Evolutionary conservation across 2,113 vertebrate genomes (phyloP).

Genomic region (Felis chaus): DNA sequence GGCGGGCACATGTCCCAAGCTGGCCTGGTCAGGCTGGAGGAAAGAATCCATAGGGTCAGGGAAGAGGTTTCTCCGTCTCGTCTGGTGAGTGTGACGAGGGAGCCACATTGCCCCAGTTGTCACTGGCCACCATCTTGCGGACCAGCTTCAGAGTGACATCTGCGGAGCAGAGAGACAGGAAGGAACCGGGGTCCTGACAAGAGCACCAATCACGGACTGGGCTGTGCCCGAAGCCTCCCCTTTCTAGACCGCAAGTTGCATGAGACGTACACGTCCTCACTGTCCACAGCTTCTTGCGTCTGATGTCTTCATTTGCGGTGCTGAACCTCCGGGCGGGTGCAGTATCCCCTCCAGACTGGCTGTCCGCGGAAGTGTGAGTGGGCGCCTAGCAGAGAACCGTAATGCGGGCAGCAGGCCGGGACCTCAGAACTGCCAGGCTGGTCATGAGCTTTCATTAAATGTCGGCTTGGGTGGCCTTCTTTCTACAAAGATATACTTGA

Average conservation of each 20-base stretch:
- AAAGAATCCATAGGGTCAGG: no score
- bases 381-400: rapidly evolving
- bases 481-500: background rate
- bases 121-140: background rate
- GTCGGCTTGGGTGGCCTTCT: rapidly evolving
- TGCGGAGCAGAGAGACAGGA: background rate
- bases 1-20: rapidly evolving
- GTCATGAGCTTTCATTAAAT: no score
- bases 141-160: background rate
- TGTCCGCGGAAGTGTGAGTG: rapidly evolving
- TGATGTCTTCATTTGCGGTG: background rate
- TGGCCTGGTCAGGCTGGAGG: background rate
- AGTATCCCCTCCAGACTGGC: rapidly evolving
- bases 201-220: background rate
- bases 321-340: background rate
- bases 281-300: background rate
- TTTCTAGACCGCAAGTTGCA: rapidly evolving
- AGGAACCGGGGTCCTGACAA: rapidly evolving
- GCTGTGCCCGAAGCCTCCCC: background rate
- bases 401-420: rapidly evolving
- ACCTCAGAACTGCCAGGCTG: rapidly evolving
- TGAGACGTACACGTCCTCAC: rapidly evolving
- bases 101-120: rapidly evolving
- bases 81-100: background rate
- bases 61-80: background rate